Evolutionary conservation across 2,888 invertebrate genomes (phyloP), one percentile per base, ranked within the genome.

Genomic region (Serrognathus titanus): DNA sequence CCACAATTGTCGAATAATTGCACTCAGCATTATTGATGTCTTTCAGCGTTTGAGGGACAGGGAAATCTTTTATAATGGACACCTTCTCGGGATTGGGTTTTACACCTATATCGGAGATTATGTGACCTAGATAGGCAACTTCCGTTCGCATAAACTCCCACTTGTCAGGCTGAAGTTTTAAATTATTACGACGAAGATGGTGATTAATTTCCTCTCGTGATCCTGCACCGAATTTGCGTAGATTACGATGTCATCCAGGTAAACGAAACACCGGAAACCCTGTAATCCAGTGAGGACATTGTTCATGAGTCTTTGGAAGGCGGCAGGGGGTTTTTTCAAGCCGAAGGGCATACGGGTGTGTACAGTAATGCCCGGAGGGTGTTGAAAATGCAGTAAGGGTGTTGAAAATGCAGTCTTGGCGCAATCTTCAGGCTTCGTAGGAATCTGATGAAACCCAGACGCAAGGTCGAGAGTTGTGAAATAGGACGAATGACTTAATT

Each of bases 231-330:
- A 24, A 24, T 24, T 24, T 3, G 2, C 24, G 24, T 24, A 24
- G 24, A 24, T 24, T 24, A 71, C 51, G 8, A 69, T 65, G 43
- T 71, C 70, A 54, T 72, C 70, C 16, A 69, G 53, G 59, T 69
- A 72, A 0, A 67, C 63, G 6, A 62, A 53, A 16, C 62, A 62
- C 47, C 63, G 10, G 55, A 48, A 9, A 6, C 56, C 62, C 10
- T 55, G 41, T 45, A 68, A 45, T 3, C 60, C 62, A 2, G 51
- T 48, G 9, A 76, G 51, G 1, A 71, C 64, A 40, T 61, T 60
- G 55, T 72, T 66, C 62, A 73, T 72, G 7, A 68, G 37, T 16
- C 74, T 49, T 63, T 76, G 75, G 51, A 78, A 76, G 0, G 75
- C 75, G 1, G 71, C 69, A 0, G 75, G 75, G 1, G 75, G 72